Percentiles rank a stretch among this genome's conserved stretches.
phyloP scores from a whole-genome alignment of 2,888 invertebrate genomes.

The Mesodorylaimus sp. region DNA sequence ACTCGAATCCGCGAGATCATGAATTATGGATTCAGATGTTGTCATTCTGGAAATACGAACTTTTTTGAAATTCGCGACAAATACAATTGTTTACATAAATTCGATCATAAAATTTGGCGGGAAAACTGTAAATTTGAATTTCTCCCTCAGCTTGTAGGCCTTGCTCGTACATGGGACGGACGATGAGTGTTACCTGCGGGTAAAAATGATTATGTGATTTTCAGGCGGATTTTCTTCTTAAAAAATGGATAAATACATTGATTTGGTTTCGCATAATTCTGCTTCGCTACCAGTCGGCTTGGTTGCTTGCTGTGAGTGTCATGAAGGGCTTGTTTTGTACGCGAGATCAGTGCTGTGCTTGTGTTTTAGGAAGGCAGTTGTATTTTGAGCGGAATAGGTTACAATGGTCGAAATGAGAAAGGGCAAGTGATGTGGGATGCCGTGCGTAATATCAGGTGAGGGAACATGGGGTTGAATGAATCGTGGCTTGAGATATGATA shows the following conservation, averaged over 20 bases:
- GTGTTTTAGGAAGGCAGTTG: conserved; percentile 36
- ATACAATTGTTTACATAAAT: too few species aligned
- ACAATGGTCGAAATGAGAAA: conserved; percentile 46
- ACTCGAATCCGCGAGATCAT: too few species aligned
- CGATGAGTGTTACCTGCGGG: too few species aligned
- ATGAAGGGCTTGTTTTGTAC: conserved; percentile 13
- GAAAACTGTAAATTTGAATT: too few species aligned
- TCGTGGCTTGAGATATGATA: too few species aligned
- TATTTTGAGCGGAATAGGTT: conserved; percentile 54
- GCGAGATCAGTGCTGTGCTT: background rate
- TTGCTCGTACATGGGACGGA: too few species aligned
- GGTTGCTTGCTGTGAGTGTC: conserved; percentile 52
- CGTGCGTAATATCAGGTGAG: conserved; percentile 66
- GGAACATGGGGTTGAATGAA: too few species aligned
- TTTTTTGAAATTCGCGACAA: too few species aligned
- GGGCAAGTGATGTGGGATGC: conserved; percentile 60
- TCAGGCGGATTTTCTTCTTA: conserved; percentile 21
- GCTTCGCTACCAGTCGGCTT: conserved; percentile 79
- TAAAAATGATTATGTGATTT: conserved; percentile 10
- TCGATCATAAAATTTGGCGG: too few species aligned
- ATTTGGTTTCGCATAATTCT: conserved; percentile 35
- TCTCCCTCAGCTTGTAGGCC: too few species aligned
- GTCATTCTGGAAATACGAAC: too few species aligned
- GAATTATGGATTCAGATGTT: too few species aligned
- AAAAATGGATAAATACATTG: conserved; percentile 20